Base-by-base conservation (phyloP, 2,888 invertebrate species). In the Dioctria linearis region DNA sequence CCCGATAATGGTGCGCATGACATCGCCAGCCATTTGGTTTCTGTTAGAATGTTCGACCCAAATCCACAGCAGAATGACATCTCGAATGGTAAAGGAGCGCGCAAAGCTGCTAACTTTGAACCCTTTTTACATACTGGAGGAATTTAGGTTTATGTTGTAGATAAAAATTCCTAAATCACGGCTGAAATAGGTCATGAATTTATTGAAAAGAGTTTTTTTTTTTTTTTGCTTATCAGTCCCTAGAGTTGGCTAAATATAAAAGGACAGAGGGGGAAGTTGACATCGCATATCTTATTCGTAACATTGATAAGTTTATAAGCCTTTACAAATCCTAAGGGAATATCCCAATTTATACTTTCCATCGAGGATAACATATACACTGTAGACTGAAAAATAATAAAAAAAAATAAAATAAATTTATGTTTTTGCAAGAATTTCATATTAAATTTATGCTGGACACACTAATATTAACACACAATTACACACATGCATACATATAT, bases 161-260 rank as follows among this genome's bases (percentile, higher is more conserved):
- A 69, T 69, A 51, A 69, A 69, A 69, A 69, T 69, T 69, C 69
- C 69, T 69, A 69, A 69, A 69, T 69, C 69, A 69, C 51, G 9
- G 49, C 37, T 69, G 69, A 69, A 67, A 25, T 69, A 69, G 69
- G 69, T 69, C 69, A 69, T 69, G 69, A 69, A 51, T 69, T 69
- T 51, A 76, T 46, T 63, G 63, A 76, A 63, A 63, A 76, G 40
- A 76, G 49, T 46, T 63, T 39, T 25, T 25, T 25, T 25, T 25
- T 25, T 25, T 25, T 25, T 25, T 25, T 49, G 49, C 76, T 76
- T 76, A 76, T 76, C 61, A 46, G 76, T 63, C 76, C 63, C 76
- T 40, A 11, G 76, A 63, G 76, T n/a, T 46, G 25, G 4, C 63
- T 11, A 39, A 63, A 63, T 49, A 25, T 25, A 25, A 25, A 25